Evolutionary conservation across 2,113 vertebrate species (phyloP).

Genomic region (Gnathonemus longibarbis): DNA sequence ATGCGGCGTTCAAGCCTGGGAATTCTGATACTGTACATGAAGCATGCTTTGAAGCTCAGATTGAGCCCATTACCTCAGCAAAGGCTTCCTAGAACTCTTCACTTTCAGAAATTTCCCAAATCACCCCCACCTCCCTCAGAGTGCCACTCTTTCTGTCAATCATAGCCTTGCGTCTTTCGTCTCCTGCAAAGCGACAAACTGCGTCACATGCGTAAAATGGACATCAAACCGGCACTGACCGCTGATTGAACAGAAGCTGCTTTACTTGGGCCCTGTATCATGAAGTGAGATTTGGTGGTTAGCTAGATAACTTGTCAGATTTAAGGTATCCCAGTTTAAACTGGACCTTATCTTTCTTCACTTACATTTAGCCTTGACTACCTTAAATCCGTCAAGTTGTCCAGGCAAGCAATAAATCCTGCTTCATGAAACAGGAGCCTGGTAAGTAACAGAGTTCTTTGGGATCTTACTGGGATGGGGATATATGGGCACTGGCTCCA

Average conservation of each 20-base stretch:
- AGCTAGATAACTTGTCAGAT: background rate
- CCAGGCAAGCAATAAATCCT: background rate
- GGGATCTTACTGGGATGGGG: background rate
- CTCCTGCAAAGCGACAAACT: background rate
- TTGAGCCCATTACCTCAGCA: conserved; percentile 1
- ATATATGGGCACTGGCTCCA: background rate
- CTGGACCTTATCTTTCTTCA: background rate
- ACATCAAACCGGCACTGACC: background rate
- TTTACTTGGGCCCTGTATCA: background rate
- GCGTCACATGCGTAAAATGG: background rate
- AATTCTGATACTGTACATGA: background rate
- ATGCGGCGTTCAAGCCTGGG: background rate
- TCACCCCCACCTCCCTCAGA: background rate
- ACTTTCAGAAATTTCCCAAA: background rate
- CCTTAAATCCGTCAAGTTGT: background rate
- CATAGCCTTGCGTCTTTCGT: background rate
- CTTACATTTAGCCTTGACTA: background rate
- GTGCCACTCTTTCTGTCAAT: background rate
- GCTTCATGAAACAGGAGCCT: background rate
- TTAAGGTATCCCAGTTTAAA: background rate
- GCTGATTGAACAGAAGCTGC: background rate
- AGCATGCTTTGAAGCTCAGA: conserved; percentile 1
- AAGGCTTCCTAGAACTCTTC: background rate
- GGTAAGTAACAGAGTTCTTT: background rate
- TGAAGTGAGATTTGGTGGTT: background rate